Evolutionary conservation across 1,140 invertebrate genomes (phyloP).

Genomic region (Drosophila insularis): DNA sequence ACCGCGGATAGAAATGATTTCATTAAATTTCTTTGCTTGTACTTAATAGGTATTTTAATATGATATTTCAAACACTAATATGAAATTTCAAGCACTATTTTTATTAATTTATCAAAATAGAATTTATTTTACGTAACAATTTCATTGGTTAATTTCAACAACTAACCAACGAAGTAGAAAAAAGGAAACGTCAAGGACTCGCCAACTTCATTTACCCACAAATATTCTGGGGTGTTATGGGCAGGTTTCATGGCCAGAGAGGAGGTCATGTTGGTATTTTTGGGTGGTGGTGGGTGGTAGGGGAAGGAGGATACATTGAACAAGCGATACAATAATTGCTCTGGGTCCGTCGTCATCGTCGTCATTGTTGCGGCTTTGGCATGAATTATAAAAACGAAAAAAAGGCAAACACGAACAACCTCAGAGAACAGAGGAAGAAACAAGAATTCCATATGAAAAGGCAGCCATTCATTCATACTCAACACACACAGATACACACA

Average conservation of each 20-base stretch:
- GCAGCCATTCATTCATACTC: slow-evolving; percentile 52
- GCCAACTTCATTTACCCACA: not conserved
- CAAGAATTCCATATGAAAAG: slow-evolving; percentile 62
- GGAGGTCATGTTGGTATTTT: slow-evolving; percentile 9
- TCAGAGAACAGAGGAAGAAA: slow-evolving; percentile 29
- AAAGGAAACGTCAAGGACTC: not conserved
- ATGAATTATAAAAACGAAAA: slow-evolving; percentile 60
- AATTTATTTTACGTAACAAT: not conserved
- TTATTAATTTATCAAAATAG: not conserved
- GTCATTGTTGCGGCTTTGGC: slow-evolving; percentile 70
- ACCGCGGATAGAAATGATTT: too few relatives aligned
- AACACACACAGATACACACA: slow-evolving; percentile 13
- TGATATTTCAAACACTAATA: too few relatives aligned
- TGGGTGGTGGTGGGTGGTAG: not conserved
- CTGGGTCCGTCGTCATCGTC: slow-evolving; percentile 59
- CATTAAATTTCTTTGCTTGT: too few relatives aligned
- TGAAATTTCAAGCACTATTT: too few relatives aligned
- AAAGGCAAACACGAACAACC: slow-evolving; percentile 40
- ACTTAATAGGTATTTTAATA: too few relatives aligned
- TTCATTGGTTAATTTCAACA: not conserved
- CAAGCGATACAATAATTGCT: slow-evolving; percentile 81
- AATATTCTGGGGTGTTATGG: slow-evolving; percentile 17
- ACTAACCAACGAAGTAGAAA: not conserved
- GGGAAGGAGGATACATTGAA: slow-evolving; percentile 19
- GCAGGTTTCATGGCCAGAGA: slow-evolving; percentile 25